Conservation (phyloP, 2,113 vertebrate species). For the Hemiscyllium ocellatum region DNA sequence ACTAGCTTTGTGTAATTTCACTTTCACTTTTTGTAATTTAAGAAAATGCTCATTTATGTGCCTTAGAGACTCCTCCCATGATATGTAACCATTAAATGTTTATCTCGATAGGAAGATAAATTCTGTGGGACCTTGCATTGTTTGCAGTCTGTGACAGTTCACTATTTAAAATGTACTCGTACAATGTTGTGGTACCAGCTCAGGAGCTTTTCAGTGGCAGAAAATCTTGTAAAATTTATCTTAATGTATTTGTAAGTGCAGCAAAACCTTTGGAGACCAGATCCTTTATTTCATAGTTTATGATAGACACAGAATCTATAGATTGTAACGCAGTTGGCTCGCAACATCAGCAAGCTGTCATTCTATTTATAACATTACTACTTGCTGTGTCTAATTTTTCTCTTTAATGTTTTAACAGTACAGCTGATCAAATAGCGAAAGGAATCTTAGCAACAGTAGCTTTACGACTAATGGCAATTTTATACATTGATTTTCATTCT, state of each 20-base stretch:
- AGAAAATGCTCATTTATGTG: background rate
- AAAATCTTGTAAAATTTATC: background rate
- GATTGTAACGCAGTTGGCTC: background rate
- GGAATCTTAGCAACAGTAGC: background rate
- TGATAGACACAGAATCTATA: background rate
- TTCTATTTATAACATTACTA: background rate
- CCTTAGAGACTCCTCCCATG: background rate
- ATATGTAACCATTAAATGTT: background rate
- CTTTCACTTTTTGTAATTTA: background rate
- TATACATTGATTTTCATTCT: conserved; percentile 25
- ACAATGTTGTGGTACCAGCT: background rate
- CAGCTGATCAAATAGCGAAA: background rate
- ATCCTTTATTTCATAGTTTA: background rate
- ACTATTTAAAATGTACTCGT: background rate
- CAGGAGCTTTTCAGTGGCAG: background rate
- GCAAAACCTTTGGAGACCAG: background rate
- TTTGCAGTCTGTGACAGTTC: background rate
- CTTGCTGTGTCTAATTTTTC: background rate
- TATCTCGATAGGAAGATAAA: background rate
- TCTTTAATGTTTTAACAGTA: conserved; percentile 8
- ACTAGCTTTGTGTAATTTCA: background rate
- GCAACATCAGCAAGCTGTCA: background rate
- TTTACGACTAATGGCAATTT: background rate
- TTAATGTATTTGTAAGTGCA: background rate
- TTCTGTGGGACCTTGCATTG: background rate